Evolutionary conservation across 1,140 invertebrate species (phyloP).

Genomic region (Spodoptera frugiperda): DNA sequence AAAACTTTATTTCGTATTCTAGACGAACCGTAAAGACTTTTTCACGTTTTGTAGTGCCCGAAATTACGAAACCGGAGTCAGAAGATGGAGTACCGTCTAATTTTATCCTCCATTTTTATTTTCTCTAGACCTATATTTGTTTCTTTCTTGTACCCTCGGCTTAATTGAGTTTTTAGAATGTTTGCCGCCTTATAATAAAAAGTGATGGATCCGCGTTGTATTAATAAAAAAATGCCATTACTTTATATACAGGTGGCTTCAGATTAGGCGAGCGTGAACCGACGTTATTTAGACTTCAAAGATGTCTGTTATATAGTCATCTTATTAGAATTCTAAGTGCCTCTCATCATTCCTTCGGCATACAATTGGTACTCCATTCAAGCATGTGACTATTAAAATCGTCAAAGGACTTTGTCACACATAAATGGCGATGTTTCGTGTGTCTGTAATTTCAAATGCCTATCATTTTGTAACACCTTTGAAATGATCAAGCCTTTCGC

Average conservation of each 20-base stretch:
- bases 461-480: too few species aligned
- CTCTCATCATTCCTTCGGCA: too few species aligned
- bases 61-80: not conserved
- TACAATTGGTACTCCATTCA: too few species aligned
- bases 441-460: too few species aligned
- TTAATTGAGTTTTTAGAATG: slow-evolving; percentile 31
- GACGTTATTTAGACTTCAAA: too few species aligned
- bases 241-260: not conserved
- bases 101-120: not conserved
- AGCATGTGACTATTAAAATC: too few species aligned
- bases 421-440: too few species aligned
- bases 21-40: not conserved
- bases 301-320: too few species aligned
- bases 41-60: not conserved
- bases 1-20: not conserved
- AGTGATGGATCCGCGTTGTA: slow-evolving; percentile 17
- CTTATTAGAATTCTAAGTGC: too few species aligned
- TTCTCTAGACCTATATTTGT: slow-evolving; percentile 1
- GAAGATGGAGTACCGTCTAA: slow-evolving; percentile 1
- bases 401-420: too few species aligned
- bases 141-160: not conserved
- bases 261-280: not conserved
- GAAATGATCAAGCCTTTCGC: too few species aligned
- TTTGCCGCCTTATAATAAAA: slow-evolving; percentile 10
- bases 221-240: slow-evolving; percentile 1